Percentiles rank a stretch among this genome's conserved stretches.
These are phyloP conservation scores for Thalassarche chlororhynchos DNA, from an alignment of 2,113 vertebrate genomes.

Conservation along the genomic window DNA sequence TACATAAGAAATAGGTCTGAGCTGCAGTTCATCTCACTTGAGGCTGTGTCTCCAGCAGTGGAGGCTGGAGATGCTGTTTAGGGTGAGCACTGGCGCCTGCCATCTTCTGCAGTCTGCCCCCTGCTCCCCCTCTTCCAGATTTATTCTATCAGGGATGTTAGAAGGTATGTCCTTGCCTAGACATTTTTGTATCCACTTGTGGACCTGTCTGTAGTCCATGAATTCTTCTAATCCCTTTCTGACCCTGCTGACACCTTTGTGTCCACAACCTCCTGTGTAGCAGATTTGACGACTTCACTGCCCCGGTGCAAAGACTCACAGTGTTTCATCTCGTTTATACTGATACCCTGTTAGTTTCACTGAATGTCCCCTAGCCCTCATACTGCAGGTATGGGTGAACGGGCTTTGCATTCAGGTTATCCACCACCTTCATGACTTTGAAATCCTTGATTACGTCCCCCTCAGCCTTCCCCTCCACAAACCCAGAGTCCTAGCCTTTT, in stretches of 20 bases:
- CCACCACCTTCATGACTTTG: neutral
- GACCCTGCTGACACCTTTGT: neutral
- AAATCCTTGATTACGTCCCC: neutral
- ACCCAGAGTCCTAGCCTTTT: neutral
- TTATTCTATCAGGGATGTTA: neutral
- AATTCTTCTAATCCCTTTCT: neutral
- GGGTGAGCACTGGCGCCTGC: neutral
- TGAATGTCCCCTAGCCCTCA: neutral
- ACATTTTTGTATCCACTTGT: accelerated
- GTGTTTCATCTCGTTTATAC: neutral
- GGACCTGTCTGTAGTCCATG: neutral
- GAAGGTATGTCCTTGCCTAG: neutral
- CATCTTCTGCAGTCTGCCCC: neutral
- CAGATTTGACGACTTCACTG: neutral
- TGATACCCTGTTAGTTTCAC: neutral
- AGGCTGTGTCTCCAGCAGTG: neutral
- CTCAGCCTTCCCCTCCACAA: neutral
- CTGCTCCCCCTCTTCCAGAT: neutral
- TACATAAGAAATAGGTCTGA: neutral
- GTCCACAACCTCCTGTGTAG: neutral
- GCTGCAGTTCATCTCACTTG: neutral
- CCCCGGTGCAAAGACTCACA: neutral
- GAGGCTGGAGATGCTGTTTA: neutral
- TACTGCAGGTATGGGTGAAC: neutral
- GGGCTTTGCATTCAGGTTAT: neutral